A percentile compares a stretch with the other conserved stretches of the same genome.
Conservation (phyloP, 2,888 invertebrate genomes). For the Andrena dorsata region DNA sequence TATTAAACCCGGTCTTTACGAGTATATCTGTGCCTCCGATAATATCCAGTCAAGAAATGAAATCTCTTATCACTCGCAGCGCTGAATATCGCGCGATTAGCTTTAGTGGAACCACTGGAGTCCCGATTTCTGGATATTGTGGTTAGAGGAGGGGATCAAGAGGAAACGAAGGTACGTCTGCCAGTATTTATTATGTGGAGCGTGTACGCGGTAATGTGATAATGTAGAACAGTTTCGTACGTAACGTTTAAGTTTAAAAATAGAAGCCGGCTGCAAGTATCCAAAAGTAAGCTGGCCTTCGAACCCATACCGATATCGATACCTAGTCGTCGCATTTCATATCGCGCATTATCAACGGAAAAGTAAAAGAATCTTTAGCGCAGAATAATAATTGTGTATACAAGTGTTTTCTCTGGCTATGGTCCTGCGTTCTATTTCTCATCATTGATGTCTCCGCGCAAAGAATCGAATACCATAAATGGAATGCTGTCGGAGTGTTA, state of each 20-base stretch:
- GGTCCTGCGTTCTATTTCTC: too few relatives aligned
- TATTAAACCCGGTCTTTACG: background rate
- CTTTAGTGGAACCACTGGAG: background rate
- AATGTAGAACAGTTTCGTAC: background rate
- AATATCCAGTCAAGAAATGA: conserved; percentile 28
- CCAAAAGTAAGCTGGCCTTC: conserved; percentile 53
- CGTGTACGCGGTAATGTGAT: too few relatives aligned
- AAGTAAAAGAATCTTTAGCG: background rate
- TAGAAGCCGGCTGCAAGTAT: conserved; percentile 3
- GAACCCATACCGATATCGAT: conserved; percentile 46
- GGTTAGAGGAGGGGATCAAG: background rate
- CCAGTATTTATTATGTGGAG: conserved; percentile 3
- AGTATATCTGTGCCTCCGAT: background rate
- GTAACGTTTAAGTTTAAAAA: conserved; percentile 12
- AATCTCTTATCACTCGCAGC: background rate
- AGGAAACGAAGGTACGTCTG: conserved; percentile 29
- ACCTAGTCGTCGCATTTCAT: conserved; percentile 10
- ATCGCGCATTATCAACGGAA: background rate
- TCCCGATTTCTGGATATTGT: background rate
- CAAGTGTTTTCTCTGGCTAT: background rate
- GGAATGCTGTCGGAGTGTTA: background rate
- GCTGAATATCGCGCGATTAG: background rate
- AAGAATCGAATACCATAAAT: background rate
- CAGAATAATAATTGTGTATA: background rate
- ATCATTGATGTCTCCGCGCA: too few relatives aligned